Percentiles rank a stretch among this genome's conserved stretches.
Evolutionary conservation across 1,140 invertebrate species (phyloP).

Genomic region (Eciton burchellii): DNA sequence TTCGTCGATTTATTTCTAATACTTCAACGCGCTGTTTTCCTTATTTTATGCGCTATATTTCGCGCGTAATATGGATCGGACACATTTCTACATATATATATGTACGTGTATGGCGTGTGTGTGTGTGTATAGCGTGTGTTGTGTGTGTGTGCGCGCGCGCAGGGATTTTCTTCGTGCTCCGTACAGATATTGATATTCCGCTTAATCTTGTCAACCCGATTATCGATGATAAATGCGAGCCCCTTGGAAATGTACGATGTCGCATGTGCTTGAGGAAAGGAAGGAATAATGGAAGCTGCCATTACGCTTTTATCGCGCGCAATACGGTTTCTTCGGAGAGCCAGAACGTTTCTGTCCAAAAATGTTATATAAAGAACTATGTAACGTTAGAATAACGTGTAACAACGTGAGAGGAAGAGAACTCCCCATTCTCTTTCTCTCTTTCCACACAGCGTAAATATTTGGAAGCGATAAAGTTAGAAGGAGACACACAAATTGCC

Average conservation of each 20-base stretch:
- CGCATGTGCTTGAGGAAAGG: slow-evolving; percentile 12
- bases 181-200: slow-evolving; percentile 45
- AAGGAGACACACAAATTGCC: background rate
- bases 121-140: too few species aligned
- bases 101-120: too few species aligned
- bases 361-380: slow-evolving; percentile 16
- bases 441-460: slow-evolving; percentile 23
- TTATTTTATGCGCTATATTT: background rate
- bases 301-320: slow-evolving; percentile 42
- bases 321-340: slow-evolving; percentile 26
- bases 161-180: slow-evolving; percentile 6
- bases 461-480: slow-evolving; percentile 15
- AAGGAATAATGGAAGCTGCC: slow-evolving; percentile 42
- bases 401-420: too few species aligned
- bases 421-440: too few species aligned
- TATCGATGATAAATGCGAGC: slow-evolving; percentile 40
- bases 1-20: background rate
- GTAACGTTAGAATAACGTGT: too few species aligned
- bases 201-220: slow-evolving; percentile 36
- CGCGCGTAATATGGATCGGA: background rate
- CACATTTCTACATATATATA: slow-evolving; percentile 19
- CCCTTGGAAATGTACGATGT: slow-evolving; percentile 29
- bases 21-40: background rate
- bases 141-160: background rate
- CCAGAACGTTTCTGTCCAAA: slow-evolving; percentile 36